These are phyloP conservation scores for Chalcis sispes DNA, from an alignment of 2,888 invertebrate genomes.

Conservation along the genomic window DNA sequence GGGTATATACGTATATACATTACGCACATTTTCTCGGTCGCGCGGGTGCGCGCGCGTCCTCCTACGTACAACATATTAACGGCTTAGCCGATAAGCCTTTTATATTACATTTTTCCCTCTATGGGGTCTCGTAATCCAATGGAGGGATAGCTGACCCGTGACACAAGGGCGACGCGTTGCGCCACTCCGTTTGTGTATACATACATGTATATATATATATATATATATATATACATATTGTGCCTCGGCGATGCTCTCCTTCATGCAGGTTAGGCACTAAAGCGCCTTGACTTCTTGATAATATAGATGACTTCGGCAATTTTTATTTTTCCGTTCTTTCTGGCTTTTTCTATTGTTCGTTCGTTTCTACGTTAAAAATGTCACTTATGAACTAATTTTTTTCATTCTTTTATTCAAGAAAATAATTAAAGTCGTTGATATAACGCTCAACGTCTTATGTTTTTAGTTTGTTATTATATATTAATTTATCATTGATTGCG, in stretches of 20 bases:
- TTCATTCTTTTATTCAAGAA: too few relatives aligned
- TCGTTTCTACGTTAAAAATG: too few relatives aligned
- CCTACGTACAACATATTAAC: constrained; percentile 75
- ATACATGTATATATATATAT: neutral
- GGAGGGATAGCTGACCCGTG: constrained; percentile 57
- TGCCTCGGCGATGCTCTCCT: constrained; percentile 10
- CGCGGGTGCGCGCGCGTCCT: constrained; percentile 48
- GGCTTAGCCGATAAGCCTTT: constrained; percentile 76
- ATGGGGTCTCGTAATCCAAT: constrained; percentile 75
- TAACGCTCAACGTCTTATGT: too few relatives aligned
- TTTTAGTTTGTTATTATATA: too few relatives aligned
- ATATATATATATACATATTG: neutral
- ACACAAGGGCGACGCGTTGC: constrained; percentile 4
- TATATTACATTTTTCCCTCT: constrained; percentile 77
- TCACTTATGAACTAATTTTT: too few relatives aligned
- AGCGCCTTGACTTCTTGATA: constrained; percentile 5
- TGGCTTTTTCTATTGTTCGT: neutral
- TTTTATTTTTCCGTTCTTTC: neutral
- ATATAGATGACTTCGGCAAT: neutral
- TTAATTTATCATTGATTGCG: too few relatives aligned
- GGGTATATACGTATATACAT: constrained; percentile 48
- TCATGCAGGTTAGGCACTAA: constrained; percentile 15
- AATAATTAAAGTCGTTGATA: too few relatives aligned
- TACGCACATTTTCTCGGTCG: constrained; percentile 45
- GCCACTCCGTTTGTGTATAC: neutral